These are phyloP conservation scores for Andrena dorsata DNA, from an alignment of 2,888 invertebrate genomes.

Conservation along the genomic window DNA sequence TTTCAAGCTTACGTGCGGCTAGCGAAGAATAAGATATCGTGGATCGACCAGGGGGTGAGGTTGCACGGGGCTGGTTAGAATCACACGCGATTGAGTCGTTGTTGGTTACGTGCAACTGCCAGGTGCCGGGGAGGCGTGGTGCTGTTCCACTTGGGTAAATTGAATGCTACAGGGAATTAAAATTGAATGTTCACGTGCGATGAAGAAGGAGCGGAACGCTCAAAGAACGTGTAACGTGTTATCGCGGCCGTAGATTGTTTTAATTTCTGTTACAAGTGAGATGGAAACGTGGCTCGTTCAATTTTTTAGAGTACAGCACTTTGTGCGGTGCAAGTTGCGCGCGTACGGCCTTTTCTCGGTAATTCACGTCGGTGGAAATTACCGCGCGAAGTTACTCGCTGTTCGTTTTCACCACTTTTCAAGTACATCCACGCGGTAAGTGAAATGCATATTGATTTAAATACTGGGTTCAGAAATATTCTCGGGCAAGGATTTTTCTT, in stretches of 20 bases:
- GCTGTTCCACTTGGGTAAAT: slow-evolving; percentile 12
- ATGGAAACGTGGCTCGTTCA: slow-evolving; percentile 14
- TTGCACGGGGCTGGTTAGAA: slow-evolving; percentile 10
- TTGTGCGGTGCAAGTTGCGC: neutral
- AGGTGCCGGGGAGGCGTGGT: slow-evolving; percentile 5
- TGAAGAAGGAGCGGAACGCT: neutral
- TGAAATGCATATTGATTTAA: neutral
- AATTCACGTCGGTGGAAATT: slow-evolving; percentile 18
- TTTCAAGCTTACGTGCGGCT: neutral
- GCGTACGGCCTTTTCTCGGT: neutral
- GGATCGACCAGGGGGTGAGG: slow-evolving; percentile 9
- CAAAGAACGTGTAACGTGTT: slow-evolving; percentile 10
- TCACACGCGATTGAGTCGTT: slow-evolving; percentile 41
- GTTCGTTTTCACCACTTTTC: neutral
- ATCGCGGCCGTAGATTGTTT: slow-evolving; percentile 30
- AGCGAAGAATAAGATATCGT: slow-evolving; percentile 13
- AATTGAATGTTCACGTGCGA: slow-evolving; percentile 36
- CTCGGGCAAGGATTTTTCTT: no score
- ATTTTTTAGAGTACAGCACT: slow-evolving; percentile 25
- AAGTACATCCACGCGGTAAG: neutral
- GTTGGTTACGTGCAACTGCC: slow-evolving; percentile 14
- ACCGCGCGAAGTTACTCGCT: neutral
- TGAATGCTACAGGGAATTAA: slow-evolving; percentile 29
- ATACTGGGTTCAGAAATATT: neutral
- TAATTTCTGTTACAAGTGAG: slow-evolving; percentile 10